Evolutionary conservation across 1,140 invertebrate species (phyloP).

Genomic region (Drosophila aff.): DNA sequence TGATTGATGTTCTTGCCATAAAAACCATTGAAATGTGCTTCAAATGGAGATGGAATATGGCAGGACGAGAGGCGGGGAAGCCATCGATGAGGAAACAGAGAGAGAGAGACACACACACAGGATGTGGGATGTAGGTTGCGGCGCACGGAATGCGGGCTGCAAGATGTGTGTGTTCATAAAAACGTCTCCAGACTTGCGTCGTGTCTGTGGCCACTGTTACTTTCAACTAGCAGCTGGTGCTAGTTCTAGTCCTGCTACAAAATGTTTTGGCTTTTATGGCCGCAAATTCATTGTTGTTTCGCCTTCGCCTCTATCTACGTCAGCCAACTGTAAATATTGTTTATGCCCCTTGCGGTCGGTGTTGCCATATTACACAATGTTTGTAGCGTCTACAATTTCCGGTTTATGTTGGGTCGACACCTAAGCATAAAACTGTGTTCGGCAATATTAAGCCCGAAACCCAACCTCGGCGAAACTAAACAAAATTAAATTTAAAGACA

Average conservation of each 20-base stretch:
- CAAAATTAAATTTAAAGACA: slow-evolving; percentile 1
- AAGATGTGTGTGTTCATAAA: slow-evolving; percentile 57
- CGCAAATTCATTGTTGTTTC: slow-evolving; percentile 74
- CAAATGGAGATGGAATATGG: slow-evolving; percentile 67
- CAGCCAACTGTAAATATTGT: slow-evolving; percentile 72
- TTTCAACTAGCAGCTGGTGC: slow-evolving; percentile 56
- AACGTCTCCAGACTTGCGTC: slow-evolving; percentile 45
- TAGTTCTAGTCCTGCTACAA: slow-evolving; percentile 20
- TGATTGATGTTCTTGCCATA: slow-evolving; percentile 81
- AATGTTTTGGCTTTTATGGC: slow-evolving; percentile 78
- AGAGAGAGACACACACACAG: background rate
- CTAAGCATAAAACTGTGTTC: slow-evolving; percentile 61
- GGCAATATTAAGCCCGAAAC: slow-evolving; percentile 5
- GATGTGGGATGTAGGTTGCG: background rate
- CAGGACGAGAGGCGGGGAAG: slow-evolving; percentile 1
- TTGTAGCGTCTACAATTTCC: slow-evolving; percentile 30
- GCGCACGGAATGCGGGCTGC: background rate
- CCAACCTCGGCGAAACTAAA: slow-evolving; percentile 4
- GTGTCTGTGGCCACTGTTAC: slow-evolving; percentile 41
- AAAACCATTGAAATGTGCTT: slow-evolving; percentile 82
- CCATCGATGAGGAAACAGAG: slow-evolving; percentile 17
- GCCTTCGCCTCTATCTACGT: slow-evolving; percentile 32
- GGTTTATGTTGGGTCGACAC: slow-evolving; percentile 40
- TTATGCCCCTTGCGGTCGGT: slow-evolving; percentile 55
- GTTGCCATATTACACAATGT: slow-evolving; percentile 54